Evolutionary conservation across 1,140 invertebrate species (phyloP), one percentile per base, ranked within the genome.

Genomic region (Archivesica marissinica): DNA sequence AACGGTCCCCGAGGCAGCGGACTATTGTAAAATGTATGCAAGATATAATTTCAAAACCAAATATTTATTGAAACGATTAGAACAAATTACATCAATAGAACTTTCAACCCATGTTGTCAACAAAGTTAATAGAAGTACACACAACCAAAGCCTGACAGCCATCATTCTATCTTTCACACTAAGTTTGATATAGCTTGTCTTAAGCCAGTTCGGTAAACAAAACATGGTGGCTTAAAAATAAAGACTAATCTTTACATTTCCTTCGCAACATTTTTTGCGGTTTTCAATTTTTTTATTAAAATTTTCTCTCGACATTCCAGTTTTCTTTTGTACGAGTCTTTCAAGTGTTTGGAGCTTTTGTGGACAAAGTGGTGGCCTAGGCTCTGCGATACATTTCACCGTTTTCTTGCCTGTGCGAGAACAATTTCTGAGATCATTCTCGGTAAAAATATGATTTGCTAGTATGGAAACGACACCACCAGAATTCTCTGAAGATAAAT

Each of bases 271-370:
- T 50, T 54, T 75, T 75, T 54, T 75, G 70, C 39, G 35, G 47
- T 75, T 75, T 75, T 75, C 70, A 54, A 75, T 52, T 30, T 75
- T 75, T 54, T 75, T 75, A n/a, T 52, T 2, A 54, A 75, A 75
- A 44, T 23, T 15, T 75, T 23, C 20, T 54, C 35, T 54, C 38
- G 23, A 6, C 33, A 75, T 33, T 52, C 20, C 23, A 33, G 17
- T 25, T n/a, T 52, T 52, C 54, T 7, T 52, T 23, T 33, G 28
- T 17, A 75, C 70, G 33, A 44, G 28, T 54, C 47, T 52, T 75
- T 54, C 47, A 17, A 75, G 25, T 75, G 13, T 75, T 23, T 75
- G 23, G n/a, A 75, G 35, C 33, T 75, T 50, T 35, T 20, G 9
- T 13, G 20, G 25, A 75, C 54, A 17, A 7, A 75, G 33, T 44